Base-by-base conservation (phyloP, 1,140 invertebrate genomes). In the Arctopsyche grandis region DNA sequence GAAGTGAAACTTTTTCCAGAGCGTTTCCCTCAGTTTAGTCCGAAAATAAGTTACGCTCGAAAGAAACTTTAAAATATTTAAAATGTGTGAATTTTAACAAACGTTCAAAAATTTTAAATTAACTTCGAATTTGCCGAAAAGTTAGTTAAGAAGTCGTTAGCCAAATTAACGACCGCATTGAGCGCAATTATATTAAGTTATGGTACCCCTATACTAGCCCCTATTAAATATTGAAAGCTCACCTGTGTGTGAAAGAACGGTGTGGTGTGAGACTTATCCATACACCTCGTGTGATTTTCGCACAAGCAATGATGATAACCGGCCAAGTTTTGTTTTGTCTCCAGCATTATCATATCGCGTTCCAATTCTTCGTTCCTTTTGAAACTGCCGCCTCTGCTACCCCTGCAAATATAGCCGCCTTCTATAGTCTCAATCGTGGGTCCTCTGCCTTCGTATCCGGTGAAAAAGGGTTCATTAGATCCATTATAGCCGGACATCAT, bases 221-320 rank as follows among this genome's bases (percentile, higher is more conserved):
- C 7, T 38, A 38, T 7, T 38, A 38, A 38, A 38, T 38, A 38
- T 38, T 38, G 7, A 38, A 38, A 38, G 29, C 29, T 38, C 52
- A 89, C 88, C 74, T 88, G 88, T 10, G 84, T 84, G 70, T 89
- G 86, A 76, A 86, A 88, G 80, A 86, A 89, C 63, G 86, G 85
- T n/a, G 87, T 86, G 5, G 70, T n/a, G 75, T 88, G 84, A 77
- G 86, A 84, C 26, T 85, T 86, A 66, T 86, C 84, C 9, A 83
- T 84, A 38, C 78, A 78, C 10, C 83, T 73, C 69, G 85, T 85
- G 60, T 87, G 87, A 52, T 86, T 88, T 81, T 87, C 88, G 46
- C 86, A 87, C 7, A 80, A 44, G 73, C 81, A 82, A 81, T 79
- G 79, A 43, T 80, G 79, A 56, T 85, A 85, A 69, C 85, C 86